Percentiles rank a stretch among this genome's conserved stretches.
phyloP scores from a whole-genome alignment of 2,888 invertebrate genomes.

The Andrena haemorrhoa region DNA sequence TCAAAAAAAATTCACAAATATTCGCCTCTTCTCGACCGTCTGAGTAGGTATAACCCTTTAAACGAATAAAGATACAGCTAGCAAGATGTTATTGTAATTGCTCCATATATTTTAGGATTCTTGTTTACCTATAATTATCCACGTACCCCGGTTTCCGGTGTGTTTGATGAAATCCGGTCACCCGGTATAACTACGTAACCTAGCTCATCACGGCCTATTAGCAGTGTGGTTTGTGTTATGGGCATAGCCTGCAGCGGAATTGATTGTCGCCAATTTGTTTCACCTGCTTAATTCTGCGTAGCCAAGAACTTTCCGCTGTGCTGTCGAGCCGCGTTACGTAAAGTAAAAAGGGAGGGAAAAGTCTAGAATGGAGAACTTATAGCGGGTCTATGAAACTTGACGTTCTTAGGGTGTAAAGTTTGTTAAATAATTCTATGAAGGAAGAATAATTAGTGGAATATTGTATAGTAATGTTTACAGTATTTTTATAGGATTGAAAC shows the following conservation, averaged over 20 bases:
- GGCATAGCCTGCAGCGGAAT: constrained; percentile 42
- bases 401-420: background rate
- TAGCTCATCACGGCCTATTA: constrained; percentile 58
- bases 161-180: constrained; percentile 49
- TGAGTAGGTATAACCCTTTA: no score
- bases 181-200: constrained; percentile 44
- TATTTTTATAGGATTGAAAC: background rate
- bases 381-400: no score
- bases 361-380: no score
- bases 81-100: background rate
- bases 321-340: no score
- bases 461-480: background rate
- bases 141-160: constrained; percentile 24
- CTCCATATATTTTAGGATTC: constrained; percentile 12
- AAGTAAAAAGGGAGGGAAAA: no score
- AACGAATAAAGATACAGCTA: background rate
- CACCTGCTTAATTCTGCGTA: constrained; percentile 23
- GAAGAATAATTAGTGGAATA: background rate
- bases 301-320: background rate
- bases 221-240: constrained; percentile 47
- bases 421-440: background rate
- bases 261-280: constrained; percentile 48
- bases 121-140: constrained; percentile 24
- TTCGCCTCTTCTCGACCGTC: no score
- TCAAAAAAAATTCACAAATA: no score